Evolutionary conservation across 2,888 invertebrate genomes (phyloP), one percentile per base, ranked within the genome.

Genomic region (Rhamphomyia laevipes): DNA sequence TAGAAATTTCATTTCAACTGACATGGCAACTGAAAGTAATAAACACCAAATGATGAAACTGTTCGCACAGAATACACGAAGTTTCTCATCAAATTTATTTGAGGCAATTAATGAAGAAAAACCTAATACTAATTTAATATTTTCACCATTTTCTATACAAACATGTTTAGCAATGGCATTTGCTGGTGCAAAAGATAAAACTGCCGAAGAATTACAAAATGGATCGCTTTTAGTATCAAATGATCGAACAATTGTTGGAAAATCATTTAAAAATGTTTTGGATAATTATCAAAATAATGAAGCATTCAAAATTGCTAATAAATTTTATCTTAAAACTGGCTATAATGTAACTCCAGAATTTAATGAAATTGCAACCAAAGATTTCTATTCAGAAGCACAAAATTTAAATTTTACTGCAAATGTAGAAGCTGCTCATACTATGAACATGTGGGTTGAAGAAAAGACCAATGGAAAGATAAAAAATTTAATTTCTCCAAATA

Each of bases 391-490:
- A 1, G 76, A 75, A 23, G 75, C 81, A 6, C 74, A 82, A 59
- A 71, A 72, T 43, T 53, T 87, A 0, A 65, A 87, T 60, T 90
- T 90, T 57, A 57, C 48, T 0, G 56, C 77, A 21, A 65, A 74
- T 2, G 60, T 57, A 2, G 66, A 62, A 17, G 74, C 78, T 2
- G 75, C 74, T 0, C 57, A 70, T 1, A 66, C 63, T 0, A 91
- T 96, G 44, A 96, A 96, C 63, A 58, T 66, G 33, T 93, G 92
- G 88, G 88, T 83, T 38, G 81, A 82, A 61, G 65, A 76, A 6
- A 77, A 86, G 61, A 96, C 96, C 0, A 81, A 86, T 47, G 70
- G 84, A 9, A 88, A 84, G 65, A 94, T 96, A 49, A 80, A 81
- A 58, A 73, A 90, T 59, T 73, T 95, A 6, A 71, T 95, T 43